These are phyloP conservation scores for Chaetodon auriga DNA, from an alignment of 2,113 vertebrate species.

Conservation along the genomic window DNA sequence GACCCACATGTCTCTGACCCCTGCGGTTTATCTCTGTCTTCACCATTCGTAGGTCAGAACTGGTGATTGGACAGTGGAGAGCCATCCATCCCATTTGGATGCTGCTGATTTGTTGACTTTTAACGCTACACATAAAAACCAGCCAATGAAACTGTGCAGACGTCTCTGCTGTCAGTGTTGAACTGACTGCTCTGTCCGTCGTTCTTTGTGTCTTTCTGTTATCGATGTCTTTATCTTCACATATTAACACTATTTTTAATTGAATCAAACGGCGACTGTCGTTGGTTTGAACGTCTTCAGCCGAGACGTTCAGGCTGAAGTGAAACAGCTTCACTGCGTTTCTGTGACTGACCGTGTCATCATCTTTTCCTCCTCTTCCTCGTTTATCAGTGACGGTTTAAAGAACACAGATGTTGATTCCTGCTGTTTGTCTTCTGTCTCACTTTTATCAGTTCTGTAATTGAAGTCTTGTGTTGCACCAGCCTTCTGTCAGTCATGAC, in stretches of 20 bases:
- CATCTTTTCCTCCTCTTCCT: background rate
- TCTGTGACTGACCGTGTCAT: too few relatives aligned
- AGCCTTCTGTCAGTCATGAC: background rate
- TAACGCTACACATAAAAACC: background rate
- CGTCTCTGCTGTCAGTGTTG: too few relatives aligned
- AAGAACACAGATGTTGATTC: background rate
- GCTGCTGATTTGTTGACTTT: background rate
- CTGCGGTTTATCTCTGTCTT: background rate
- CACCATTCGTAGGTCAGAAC: slow-evolving; percentile 39
- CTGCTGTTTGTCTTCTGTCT: background rate
- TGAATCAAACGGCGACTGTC: too few relatives aligned
- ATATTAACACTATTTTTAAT: background rate
- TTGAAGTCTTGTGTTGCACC: background rate
- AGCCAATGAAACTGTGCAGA: background rate
- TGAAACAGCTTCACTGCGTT: too few relatives aligned
- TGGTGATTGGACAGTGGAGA: slow-evolving; percentile 58
- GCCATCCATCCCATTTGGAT: background rate
- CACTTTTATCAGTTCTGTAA: too few relatives aligned
- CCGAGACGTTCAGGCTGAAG: background rate
- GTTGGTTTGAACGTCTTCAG: background rate
- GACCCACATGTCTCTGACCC: background rate
- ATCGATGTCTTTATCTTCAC: background rate
- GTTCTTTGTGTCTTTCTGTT: background rate
- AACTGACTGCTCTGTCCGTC: background rate
- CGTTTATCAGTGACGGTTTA: background rate